A percentile compares a stretch with the other conserved stretches of the same genome.
Evolutionary conservation across 2,888 invertebrate species (phyloP).

Genomic region (Ypsolopha sequella): DNA sequence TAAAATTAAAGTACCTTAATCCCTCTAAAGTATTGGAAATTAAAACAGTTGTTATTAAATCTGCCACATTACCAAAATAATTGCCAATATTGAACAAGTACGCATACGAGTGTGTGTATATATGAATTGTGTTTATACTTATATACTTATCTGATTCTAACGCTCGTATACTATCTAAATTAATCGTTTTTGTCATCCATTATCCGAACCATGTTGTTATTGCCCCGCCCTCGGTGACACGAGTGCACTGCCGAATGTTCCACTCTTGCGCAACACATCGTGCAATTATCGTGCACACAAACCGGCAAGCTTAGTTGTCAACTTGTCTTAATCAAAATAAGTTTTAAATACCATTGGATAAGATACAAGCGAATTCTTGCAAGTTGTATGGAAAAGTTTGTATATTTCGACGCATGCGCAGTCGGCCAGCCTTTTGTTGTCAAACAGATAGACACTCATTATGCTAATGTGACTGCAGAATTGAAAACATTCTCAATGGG

Average conservation of each 20-base stretch:
- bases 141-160: no score
- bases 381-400: not conserved
- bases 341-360: no score
- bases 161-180: no score
- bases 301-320: not conserved
- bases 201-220: not conserved
- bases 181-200: not conserved
- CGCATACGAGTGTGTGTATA: no score
- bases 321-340: no score
- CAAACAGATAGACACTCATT: not conserved
- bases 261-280: not conserved
- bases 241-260: not conserved
- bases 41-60: no score
- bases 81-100: no score
- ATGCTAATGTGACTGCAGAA: not conserved
- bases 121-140: no score
- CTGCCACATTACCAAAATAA: no score
- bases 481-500: no score
- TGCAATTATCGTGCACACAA: not conserved
- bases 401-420: not conserved
- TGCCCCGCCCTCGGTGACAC: not conserved
- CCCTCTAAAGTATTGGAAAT: no score
- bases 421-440: not conserved
- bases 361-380: not conserved
- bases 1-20: no score